Conservation (phyloP, 2,113 vertebrate genomes). For the Passer domesticus region DNA sequence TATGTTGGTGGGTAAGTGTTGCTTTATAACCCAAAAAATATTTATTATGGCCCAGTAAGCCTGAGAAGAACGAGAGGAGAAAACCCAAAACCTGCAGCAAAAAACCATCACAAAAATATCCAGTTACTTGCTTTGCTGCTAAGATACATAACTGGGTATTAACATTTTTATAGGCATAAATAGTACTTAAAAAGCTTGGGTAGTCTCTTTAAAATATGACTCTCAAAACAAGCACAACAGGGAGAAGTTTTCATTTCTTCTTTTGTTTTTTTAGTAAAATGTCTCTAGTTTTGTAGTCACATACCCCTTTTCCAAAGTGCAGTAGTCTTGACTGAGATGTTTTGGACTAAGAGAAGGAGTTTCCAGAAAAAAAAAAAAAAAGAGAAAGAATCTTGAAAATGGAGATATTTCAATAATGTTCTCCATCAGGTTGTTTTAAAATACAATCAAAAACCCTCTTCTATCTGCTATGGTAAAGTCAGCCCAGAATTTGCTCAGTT, state of each 20-base stretch:
- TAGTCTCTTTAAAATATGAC: background rate
- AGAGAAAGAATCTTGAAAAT: background rate
- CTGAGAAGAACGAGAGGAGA: background rate
- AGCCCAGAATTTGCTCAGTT: background rate
- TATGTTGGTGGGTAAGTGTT: background rate
- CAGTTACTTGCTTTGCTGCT: background rate
- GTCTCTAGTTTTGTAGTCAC: background rate
- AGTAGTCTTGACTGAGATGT: background rate
- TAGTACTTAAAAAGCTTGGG: background rate
- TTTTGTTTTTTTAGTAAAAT: background rate
- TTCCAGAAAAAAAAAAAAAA: background rate
- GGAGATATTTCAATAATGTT: background rate
- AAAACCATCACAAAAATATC: background rate
- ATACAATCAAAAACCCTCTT: background rate
- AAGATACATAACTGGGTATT: background rate
- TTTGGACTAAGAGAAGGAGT: background rate
- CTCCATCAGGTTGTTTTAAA: background rate
- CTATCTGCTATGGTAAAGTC: background rate
- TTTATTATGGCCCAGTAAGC: background rate
- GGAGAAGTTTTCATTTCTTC: background rate
- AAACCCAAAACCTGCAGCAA: background rate
- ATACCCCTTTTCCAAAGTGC: background rate
- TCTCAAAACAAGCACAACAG: background rate
- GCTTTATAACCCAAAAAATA: background rate
- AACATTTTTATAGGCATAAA: background rate